Conservation (phyloP, 2,888 invertebrate genomes). For the Odontocolon sp. region DNA sequence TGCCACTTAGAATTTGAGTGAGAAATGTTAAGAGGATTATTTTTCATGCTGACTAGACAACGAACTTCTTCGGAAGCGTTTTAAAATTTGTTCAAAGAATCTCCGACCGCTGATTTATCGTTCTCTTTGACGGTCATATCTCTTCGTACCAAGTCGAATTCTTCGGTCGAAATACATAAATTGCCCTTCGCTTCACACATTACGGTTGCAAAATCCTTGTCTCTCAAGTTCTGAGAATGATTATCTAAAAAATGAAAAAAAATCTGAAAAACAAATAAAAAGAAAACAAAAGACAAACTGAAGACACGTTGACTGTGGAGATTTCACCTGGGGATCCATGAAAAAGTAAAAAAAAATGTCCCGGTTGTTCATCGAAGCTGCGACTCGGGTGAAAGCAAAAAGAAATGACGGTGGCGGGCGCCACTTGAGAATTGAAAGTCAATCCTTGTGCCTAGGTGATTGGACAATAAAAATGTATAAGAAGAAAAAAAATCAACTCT, state of each 20-base stretch:
- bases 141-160: no score
- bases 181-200: no score
- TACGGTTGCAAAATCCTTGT: no score
- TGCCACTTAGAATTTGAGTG: neutral
- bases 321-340: conserved; percentile 10
- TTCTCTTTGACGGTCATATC: neutral
- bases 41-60: neutral
- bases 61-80: neutral
- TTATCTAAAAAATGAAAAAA: neutral
- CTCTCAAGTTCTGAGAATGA: no score
- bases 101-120: neutral
- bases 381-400: conserved; percentile 41
- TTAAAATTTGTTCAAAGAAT: neutral
- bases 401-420: conserved; percentile 24
- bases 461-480: neutral
- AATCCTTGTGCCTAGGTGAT: conserved; percentile 2
- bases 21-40: neutral
- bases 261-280: neutral
- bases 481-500: neutral
- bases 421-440: conserved; percentile 35
- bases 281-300: no score
- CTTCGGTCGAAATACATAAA: no score
- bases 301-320: neutral
- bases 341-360: conserved; percentile 22
- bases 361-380: conserved; percentile 30